phyloP scores from a whole-genome alignment of 2,797 vertebrate genomes.

The Eidolon dupreanum region DNA sequence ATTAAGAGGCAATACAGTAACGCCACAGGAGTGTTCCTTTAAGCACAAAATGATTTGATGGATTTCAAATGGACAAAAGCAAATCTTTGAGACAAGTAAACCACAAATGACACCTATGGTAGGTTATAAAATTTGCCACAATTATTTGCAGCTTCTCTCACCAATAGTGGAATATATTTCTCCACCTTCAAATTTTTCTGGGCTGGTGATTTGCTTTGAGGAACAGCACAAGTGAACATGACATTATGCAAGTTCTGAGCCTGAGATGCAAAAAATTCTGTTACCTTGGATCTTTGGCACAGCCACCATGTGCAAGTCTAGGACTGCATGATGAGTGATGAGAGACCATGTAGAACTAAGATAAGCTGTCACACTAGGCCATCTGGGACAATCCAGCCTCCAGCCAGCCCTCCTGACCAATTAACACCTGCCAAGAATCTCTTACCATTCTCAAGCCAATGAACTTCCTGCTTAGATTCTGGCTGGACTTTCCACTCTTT shows the following conservation, averaged over 20 bases:
- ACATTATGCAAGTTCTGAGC: not conserved
- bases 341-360: not conserved
- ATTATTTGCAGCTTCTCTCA: not conserved
- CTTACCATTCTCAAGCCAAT: not conserved
- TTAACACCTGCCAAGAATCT: not conserved
- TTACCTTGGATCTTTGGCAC: not conserved
- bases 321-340: not conserved
- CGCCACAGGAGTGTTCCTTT: not conserved
- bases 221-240: not conserved
- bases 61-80: not conserved
- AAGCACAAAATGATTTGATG: not conserved
- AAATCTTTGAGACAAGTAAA: constrained; percentile 43
- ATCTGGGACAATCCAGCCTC: not conserved
- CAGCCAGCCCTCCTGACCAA: not conserved
- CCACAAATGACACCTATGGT: not conserved
- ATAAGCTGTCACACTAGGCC: not conserved
- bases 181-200: not conserved
- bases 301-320: not conserved
- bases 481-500: not conserved
- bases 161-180: not conserved
- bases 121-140: not conserved
- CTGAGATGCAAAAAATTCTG: not conserved
- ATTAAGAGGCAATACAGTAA: not conserved
- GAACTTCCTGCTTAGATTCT: not conserved
- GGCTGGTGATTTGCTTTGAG: not conserved